A percentile compares a stretch with the other conserved stretches of the same genome.
These are phyloP conservation scores for Tapirus terrestris DNA, from an alignment of 2,113 vertebrate genomes.

Conservation along the genomic window DNA sequence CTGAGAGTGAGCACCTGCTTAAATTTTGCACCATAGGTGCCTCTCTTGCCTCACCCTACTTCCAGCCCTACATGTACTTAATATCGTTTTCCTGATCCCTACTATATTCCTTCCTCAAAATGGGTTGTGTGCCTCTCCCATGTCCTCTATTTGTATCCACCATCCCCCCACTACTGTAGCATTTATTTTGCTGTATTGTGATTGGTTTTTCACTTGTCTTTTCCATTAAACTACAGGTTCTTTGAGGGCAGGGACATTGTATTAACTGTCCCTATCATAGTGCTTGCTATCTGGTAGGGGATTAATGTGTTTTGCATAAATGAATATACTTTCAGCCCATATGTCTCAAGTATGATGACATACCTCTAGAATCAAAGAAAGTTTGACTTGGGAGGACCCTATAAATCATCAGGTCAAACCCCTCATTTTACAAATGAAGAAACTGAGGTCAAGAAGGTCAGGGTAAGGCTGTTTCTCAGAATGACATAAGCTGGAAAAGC, in stretches of 20 bases:
- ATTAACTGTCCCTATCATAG: neutral
- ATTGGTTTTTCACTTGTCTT: neutral
- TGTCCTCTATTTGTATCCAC: too few relatives aligned
- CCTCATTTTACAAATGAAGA: constrained; percentile 43
- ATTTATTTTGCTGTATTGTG: neutral
- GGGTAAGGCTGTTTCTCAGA: constrained; percentile 41
- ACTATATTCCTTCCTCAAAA: neutral
- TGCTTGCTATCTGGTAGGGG: neutral
- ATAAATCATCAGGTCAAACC: neutral
- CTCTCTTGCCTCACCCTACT: neutral
- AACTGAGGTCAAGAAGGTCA: constrained; percentile 1
- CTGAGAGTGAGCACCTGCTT: neutral
- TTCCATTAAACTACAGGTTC: neutral
- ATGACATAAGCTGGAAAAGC: constrained; percentile 39
- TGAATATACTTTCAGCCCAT: neutral
- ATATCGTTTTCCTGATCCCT: neutral
- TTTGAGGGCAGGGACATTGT: neutral
- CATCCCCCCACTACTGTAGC: neutral
- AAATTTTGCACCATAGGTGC: neutral
- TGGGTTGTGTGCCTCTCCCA: neutral
- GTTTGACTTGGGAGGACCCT: neutral
- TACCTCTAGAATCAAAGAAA: neutral
- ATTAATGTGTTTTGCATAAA: neutral
- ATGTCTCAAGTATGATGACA: neutral
- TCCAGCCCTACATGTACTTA: neutral